phyloP scores from a whole-genome alignment of 2,113 vertebrate species.

The Bombycilla garrulus region DNA sequence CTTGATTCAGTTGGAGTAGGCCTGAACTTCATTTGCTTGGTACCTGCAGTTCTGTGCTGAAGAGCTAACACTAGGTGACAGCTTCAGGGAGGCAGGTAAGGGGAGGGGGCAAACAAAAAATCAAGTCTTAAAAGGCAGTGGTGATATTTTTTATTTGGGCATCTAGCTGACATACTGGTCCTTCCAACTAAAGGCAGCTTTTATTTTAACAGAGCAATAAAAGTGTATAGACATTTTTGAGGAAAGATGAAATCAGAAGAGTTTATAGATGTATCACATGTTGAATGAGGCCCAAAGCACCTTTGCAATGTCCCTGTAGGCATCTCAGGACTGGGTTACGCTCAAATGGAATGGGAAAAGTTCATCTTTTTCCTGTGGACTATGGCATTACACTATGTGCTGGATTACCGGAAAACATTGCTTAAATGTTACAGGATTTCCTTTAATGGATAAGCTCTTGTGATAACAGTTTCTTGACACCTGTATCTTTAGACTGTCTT shows the following conservation, averaged over 20 bases:
- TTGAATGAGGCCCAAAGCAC: background rate
- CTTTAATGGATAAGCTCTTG: background rate
- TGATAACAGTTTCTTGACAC: background rate
- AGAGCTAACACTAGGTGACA: background rate
- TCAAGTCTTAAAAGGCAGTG: background rate
- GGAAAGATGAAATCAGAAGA: background rate
- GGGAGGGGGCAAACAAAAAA: background rate
- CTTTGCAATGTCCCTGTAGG: background rate
- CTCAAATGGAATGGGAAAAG: background rate
- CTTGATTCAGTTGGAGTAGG: background rate
- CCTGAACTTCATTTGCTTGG: background rate
- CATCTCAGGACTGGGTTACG: background rate
- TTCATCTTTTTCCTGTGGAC: background rate
- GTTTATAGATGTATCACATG: background rate
- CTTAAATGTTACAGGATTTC: background rate
- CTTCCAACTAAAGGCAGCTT: background rate
- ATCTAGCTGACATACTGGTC: background rate
- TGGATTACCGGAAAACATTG: background rate
- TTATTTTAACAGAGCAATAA: background rate
- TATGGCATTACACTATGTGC: rapidly evolving
- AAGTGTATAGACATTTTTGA: background rate
- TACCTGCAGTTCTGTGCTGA: background rate
- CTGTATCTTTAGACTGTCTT: background rate
- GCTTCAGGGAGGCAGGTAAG: background rate
- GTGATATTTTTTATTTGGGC: background rate